phyloP scores from a whole-genome alignment of 2,888 invertebrate species.

The Zaprionus obscuricornis region DNA sequence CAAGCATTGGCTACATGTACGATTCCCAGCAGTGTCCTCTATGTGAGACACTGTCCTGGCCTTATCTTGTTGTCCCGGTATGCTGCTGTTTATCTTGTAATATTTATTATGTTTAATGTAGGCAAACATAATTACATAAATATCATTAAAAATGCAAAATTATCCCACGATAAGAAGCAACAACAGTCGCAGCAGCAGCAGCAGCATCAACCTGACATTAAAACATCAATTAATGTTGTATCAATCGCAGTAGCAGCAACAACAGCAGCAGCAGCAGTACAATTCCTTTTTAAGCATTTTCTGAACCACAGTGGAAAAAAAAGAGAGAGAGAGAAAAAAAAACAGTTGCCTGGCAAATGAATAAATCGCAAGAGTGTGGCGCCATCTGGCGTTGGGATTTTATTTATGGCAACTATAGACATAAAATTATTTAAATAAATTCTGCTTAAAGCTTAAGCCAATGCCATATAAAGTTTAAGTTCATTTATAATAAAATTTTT shows the following conservation, averaged over 20 bases:
- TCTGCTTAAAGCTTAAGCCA: too few species aligned
- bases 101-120: constrained; percentile 58
- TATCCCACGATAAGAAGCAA: constrained; percentile 46
- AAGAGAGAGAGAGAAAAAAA: too few species aligned
- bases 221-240: constrained; percentile 41
- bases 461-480: too few species aligned
- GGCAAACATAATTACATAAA: constrained; percentile 65
- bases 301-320: too few species aligned
- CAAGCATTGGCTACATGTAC: constrained; percentile 30
- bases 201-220: constrained; percentile 20
- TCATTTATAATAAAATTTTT: too few species aligned
- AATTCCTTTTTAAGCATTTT: constrained; percentile 30
- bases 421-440: too few species aligned
- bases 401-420: too few species aligned
- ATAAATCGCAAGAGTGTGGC: too few species aligned
- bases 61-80: constrained; percentile 17
- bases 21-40: constrained; percentile 27
- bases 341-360: too few species aligned
- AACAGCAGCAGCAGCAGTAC: constrained; percentile 8
- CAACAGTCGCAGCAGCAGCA: not conserved
- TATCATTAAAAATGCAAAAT: constrained; percentile 59
- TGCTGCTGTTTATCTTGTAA: constrained; percentile 55
- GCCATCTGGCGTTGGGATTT: too few species aligned
- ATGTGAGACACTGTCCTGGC: too few species aligned
- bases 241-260: not conserved